Evolutionary conservation across 2,113 vertebrate genomes (phyloP).

Genomic region (Cygnus atratus): DNA sequence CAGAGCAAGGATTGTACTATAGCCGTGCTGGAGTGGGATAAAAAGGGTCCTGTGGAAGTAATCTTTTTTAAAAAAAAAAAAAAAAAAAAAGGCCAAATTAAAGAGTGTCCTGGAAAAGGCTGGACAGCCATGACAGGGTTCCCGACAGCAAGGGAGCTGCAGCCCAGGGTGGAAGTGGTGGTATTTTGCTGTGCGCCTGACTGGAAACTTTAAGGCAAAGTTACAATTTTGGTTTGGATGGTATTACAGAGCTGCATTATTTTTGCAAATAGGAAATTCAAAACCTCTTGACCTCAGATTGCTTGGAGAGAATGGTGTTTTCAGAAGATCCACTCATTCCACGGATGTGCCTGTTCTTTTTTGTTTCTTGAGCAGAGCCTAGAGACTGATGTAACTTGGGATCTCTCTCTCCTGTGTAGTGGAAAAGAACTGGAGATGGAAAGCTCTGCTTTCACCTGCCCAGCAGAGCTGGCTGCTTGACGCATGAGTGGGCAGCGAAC

Average conservation of each 20-base stretch:
- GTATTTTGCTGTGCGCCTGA: background rate
- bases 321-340: background rate
- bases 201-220: constrained; percentile 11
- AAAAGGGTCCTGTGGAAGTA: background rate
- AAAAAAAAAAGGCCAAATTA: background rate
- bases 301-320: background rate
- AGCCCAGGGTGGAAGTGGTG: background rate
- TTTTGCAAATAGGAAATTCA: background rate
- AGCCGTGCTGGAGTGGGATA: background rate
- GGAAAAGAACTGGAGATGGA: background rate
- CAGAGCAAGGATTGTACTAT: background rate
- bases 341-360: background rate
- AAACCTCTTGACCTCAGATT: background rate
- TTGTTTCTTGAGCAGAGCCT: background rate
- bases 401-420: background rate
- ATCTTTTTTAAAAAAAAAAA: background rate
- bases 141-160: background rate
- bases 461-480: background rate
- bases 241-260: background rate
- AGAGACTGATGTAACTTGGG: background rate
- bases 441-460: background rate
- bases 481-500: background rate
- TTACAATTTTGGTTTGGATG: constrained; percentile 38
- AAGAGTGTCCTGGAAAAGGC: background rate
- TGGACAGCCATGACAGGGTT: background rate